Base-by-base conservation (phyloP, 2,113 vertebrate species). In the Anhinga anhinga region DNA sequence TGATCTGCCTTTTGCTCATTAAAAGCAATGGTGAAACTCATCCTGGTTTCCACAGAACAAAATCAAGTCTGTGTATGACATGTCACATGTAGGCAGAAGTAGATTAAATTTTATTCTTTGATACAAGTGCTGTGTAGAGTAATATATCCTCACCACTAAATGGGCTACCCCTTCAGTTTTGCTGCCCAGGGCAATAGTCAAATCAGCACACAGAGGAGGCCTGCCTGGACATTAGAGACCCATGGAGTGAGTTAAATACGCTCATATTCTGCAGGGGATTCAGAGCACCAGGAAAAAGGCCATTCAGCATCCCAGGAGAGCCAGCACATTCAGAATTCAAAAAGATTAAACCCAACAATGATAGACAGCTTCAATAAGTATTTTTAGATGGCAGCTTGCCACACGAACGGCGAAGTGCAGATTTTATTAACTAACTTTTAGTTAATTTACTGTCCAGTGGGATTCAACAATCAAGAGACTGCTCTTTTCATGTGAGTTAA, bases 381-480 rank as follows among this genome's bases (percentile, higher is more conserved):
- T 81, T 81, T 94, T 93, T 65, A 86, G 84, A 91, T 69, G 69
- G 72, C 69, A 92, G 34, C 34, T 82, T 93, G 92, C 69, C 34
- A 69, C 0, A 1, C 3, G 9, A 86, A 86, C 4, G 10, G 15
- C 72, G 82, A 93, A 84, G 36, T 69, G 45, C 21, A 15, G 65
- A 86, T 95, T 97, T 96, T 90, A 81, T 92, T 95, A 96, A 92
- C 59, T 92, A 81, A 67, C 14, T 96, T 91, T 55, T 65, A 84
- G 55, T 79, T 86, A 94, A 95, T 96, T 89, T 94, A 42, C 80
- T 94, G 56, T 90, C 80, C 69, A 42, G 22, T 79, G 80, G 77
- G 91, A 93, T 88, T 97, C 83, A 91, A 49, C 40, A 86, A 53
- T 66, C 72, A 83, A 88, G 82, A 88, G 71, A 78, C n/a, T 81